A percentile compares a stretch with the other conserved stretches of the same genome.
phyloP scores from a whole-genome alignment of 1,140 invertebrate species.

The Drosophila bifasciata region DNA sequence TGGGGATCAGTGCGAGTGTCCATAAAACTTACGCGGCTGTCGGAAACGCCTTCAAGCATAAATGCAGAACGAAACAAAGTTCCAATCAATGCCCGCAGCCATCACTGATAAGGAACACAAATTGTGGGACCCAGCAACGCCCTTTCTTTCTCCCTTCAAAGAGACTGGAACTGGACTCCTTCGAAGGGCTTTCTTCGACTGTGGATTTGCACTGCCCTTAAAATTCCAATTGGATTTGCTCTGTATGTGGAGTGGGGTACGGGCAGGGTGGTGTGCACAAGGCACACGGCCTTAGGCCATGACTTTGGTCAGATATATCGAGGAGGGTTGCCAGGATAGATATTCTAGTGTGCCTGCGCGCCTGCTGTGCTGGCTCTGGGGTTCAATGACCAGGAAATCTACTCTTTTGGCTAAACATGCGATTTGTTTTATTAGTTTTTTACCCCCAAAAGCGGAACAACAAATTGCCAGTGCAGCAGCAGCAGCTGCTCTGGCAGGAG shows the following conservation, averaged over 20 bases:
- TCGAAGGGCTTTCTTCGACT: conserved; percentile 37
- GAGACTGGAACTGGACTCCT: background rate
- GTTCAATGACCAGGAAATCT: conserved; percentile 74
- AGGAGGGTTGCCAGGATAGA: conserved; percentile 31
- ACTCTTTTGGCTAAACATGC: conserved; percentile 71
- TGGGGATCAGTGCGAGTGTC: conserved; percentile 20
- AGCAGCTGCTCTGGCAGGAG: conserved; percentile 67
- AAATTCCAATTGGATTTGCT: conserved; percentile 59
- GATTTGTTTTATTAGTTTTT: conserved; percentile 80
- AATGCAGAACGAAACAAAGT: conserved; percentile 40
- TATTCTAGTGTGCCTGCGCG: too few relatives aligned
- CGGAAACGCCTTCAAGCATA: conserved; percentile 56
- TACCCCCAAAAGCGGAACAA: conserved; percentile 36
- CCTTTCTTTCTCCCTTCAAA: conserved; percentile 37
- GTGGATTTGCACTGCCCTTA: conserved; percentile 71
- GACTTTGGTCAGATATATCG: conserved; percentile 30
- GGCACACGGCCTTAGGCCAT: conserved; percentile 39
- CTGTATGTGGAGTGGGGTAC: too few relatives aligned
- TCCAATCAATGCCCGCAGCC: conserved; percentile 70
- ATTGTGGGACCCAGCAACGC: conserved; percentile 66
- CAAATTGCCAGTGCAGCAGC: conserved; percentile 47
- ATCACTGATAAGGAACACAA: conserved; percentile 70
- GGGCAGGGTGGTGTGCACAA: conserved; percentile 9
- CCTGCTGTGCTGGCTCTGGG: background rate
- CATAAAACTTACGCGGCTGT: conserved; percentile 57